Evolutionary conservation across 2,888 invertebrate genomes (phyloP).

Genomic region (Formica aserva): DNA sequence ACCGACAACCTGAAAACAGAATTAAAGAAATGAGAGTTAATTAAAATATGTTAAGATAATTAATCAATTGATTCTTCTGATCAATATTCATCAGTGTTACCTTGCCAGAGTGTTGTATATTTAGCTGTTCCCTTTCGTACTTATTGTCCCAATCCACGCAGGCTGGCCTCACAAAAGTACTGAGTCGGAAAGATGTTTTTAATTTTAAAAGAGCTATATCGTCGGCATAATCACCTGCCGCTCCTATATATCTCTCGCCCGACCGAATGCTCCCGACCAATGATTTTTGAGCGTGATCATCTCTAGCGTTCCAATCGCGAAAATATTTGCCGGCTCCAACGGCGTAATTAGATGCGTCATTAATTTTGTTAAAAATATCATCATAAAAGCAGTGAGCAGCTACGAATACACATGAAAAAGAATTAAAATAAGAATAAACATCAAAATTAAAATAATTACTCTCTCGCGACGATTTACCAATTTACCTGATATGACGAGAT

Average conservation of each 20-base stretch:
- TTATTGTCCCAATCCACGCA: constrained; percentile 75
- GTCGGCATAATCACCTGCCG: constrained; percentile 71
- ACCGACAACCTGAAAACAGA: constrained; percentile 72
- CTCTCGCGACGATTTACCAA: constrained; percentile 30
- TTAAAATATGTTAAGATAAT: constrained; percentile 36
- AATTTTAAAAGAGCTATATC: constrained; percentile 74
- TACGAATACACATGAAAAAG: constrained; percentile 34
- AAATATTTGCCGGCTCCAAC: constrained; percentile 76
- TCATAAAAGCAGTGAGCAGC: constrained; percentile 79
- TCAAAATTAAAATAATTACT: neutral
- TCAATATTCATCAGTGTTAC: constrained; percentile 60
- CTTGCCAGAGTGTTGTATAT: constrained; percentile 70
- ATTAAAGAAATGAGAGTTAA: constrained; percentile 19
- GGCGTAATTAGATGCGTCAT: constrained; percentile 63
- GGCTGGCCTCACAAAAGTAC: constrained; percentile 67
- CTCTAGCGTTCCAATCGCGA: constrained; percentile 71
- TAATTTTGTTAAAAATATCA: constrained; percentile 59
- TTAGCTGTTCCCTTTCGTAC: constrained; percentile 65
- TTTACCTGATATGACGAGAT: constrained; percentile 74
- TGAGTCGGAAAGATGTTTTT: constrained; percentile 67
- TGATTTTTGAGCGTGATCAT: constrained; percentile 71
- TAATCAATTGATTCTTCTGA: constrained; percentile 31
- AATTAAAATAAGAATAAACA: neutral
- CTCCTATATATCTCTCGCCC: constrained; percentile 70
- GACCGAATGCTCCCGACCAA: constrained; percentile 62